Evolutionary conservation across 2,888 invertebrate species (phyloP).

Genomic region (Chironomus riparius): DNA sequence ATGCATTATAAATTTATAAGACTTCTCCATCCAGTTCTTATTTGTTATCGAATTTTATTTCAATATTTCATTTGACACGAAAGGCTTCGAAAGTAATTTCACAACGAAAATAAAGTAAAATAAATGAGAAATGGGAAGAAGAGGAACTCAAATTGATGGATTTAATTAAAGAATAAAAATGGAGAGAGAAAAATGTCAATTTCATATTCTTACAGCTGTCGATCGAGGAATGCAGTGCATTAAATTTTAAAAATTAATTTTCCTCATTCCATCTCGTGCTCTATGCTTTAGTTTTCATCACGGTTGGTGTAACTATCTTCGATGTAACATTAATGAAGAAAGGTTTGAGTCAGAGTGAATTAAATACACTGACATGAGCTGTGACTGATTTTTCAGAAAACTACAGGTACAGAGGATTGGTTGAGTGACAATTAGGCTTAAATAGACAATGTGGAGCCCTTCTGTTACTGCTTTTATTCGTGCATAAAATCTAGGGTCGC

Average conservation of each 20-base stretch:
- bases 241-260: neutral
- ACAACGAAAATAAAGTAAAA: neutral
- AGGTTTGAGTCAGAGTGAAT: too few species aligned
- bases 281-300: neutral
- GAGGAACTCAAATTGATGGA: neutral
- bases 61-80: neutral
- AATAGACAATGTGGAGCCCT: too few species aligned
- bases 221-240: too few species aligned
- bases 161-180: neutral
- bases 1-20: slow-evolving; percentile 6
- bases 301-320: too few species aligned
- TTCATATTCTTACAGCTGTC: neutral
- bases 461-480: too few species aligned
- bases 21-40: neutral
- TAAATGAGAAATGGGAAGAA: neutral
- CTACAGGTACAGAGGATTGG: too few species aligned
- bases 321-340: too few species aligned
- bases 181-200: neutral
- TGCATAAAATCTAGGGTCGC: too few species aligned
- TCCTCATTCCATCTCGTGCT: neutral
- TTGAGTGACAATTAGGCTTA: too few species aligned
- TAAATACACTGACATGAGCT: too few species aligned
- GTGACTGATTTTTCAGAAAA: too few species aligned
- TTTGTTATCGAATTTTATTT: neutral
- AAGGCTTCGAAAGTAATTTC: neutral